These are phyloP conservation scores for Aethina tumida DNA, from an alignment of 1,140 invertebrate species.

Conservation along the genomic window DNA sequence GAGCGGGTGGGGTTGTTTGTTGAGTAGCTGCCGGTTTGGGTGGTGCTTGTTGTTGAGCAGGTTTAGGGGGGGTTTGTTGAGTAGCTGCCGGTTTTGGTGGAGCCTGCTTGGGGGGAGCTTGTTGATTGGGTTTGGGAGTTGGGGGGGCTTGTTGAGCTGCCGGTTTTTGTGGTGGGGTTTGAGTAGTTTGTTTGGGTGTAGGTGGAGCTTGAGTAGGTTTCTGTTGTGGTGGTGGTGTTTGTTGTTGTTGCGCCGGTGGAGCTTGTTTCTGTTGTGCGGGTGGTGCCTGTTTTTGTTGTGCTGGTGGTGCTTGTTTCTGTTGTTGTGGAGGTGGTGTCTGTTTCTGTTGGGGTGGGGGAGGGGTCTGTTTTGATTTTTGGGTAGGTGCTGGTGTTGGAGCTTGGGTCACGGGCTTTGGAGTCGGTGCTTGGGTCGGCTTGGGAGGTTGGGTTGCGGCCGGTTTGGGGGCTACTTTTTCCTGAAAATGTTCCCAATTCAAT, in stretches of 20 bases:
- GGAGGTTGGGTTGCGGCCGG: conserved; percentile 17
- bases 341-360: neutral
- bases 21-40: conserved; percentile 1
- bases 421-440: conserved; percentile 23
- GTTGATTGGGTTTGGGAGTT: conserved; percentile 1
- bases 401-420: conserved; percentile 15
- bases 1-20: conserved; percentile 1
- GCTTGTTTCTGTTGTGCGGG: neutral
- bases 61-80: neutral
- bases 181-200: conserved; percentile 8
- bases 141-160: conserved; percentile 12
- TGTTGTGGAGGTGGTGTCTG: conserved; percentile 17
- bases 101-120: conserved; percentile 4
- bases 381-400: conserved; percentile 14
- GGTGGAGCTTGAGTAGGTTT: conserved; percentile 17
- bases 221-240: conserved; percentile 5
- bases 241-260: conserved; percentile 1
- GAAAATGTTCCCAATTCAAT: conserved; percentile 36
- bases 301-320: conserved; percentile 11
- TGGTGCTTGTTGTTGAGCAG: conserved; percentile 4
- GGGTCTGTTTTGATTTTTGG: conserved; percentile 9
- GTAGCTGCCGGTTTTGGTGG: neutral
- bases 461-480: conserved; percentile 14
- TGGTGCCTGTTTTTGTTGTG: conserved; percentile 2
- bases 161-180: conserved; percentile 1